Evolutionary conservation across 35 echinoderm and acorn worm genomes (phyloP).

Genomic region (Patiria miniata): DNA sequence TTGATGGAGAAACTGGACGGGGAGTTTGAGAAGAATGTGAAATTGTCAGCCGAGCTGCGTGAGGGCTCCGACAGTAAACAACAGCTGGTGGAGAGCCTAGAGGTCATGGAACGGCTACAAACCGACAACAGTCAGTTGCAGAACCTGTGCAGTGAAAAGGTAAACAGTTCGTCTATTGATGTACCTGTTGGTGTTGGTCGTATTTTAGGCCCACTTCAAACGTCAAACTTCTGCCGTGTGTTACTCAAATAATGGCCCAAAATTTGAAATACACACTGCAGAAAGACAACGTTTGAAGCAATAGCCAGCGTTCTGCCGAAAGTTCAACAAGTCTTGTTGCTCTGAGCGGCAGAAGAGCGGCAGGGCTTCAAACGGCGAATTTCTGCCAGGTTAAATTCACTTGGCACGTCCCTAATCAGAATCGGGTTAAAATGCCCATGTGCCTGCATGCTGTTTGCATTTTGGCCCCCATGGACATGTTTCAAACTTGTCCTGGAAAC

Average conservation of each 20-base stretch:
- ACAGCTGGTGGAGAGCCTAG: conserved; percentile 50
- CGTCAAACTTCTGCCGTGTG: too few relatives aligned
- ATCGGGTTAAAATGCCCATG: too few relatives aligned
- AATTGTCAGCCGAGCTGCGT: conserved; percentile 48
- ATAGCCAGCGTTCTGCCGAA: too few relatives aligned
- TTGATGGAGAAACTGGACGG: conserved; percentile 58
- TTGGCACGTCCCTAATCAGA: too few relatives aligned
- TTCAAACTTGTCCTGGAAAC: too few relatives aligned
- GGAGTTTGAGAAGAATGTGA: conserved; percentile 56
- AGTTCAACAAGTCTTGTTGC: too few relatives aligned
- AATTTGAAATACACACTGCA: neutral
- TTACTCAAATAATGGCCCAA: neutral
- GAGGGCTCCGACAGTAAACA: conserved; percentile 51
- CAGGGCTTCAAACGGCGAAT: too few relatives aligned
- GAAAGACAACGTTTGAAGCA: neutral
- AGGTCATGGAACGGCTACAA: conserved; percentile 48
- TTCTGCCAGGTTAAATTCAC: too few relatives aligned
- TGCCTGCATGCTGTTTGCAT: too few relatives aligned
- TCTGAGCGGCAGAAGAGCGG: too few relatives aligned
- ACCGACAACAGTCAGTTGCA: conserved; percentile 23
- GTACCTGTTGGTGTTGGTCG: neutral
- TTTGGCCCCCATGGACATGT: too few relatives aligned
- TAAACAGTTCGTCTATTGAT: neutral
- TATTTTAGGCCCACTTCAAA: neutral
- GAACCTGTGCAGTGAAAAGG: conserved; percentile 25